Evolutionary conservation across 2,888 invertebrate species (phyloP).

Genomic region (Brachylomia viminalis): DNA sequence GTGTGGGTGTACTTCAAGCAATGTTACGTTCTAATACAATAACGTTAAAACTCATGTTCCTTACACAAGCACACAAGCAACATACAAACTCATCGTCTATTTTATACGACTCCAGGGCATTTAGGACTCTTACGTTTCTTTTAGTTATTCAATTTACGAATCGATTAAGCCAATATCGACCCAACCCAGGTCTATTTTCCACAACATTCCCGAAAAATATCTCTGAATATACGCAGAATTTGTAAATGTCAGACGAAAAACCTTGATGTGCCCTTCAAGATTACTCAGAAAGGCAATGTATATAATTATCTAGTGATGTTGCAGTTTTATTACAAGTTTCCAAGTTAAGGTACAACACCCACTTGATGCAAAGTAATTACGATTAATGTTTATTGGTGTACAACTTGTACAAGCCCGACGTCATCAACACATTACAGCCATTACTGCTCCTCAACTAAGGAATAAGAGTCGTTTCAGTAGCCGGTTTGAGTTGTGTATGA

Average conservation of each 20-base stretch:
- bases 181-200: slow-evolving; percentile 31
- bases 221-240: slow-evolving; percentile 51
- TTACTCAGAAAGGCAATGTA: slow-evolving; percentile 42
- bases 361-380: slow-evolving; percentile 28
- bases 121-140: not conserved
- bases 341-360: slow-evolving; percentile 38
- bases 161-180: slow-evolving; percentile 7
- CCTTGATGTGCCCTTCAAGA: slow-evolving; percentile 67
- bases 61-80: too few species aligned
- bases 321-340: slow-evolving; percentile 38
- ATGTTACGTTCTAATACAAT: slow-evolving; percentile 24
- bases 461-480: slow-evolving; percentile 19
- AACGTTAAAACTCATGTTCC: not conserved
- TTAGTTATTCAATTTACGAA: not conserved
- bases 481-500: not conserved
- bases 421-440: slow-evolving; percentile 16
- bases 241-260: slow-evolving; percentile 66
- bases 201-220: slow-evolving; percentile 51
- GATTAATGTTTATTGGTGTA: slow-evolving; percentile 11
- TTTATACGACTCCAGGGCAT: not conserved
- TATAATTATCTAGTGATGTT: slow-evolving; percentile 29
- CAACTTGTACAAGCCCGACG: slow-evolving; percentile 1
- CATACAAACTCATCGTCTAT: not conserved
- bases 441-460: not conserved
- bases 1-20: not conserved